Conservation (phyloP, 2,888 invertebrate species). For the Cephus runcator region DNA sequence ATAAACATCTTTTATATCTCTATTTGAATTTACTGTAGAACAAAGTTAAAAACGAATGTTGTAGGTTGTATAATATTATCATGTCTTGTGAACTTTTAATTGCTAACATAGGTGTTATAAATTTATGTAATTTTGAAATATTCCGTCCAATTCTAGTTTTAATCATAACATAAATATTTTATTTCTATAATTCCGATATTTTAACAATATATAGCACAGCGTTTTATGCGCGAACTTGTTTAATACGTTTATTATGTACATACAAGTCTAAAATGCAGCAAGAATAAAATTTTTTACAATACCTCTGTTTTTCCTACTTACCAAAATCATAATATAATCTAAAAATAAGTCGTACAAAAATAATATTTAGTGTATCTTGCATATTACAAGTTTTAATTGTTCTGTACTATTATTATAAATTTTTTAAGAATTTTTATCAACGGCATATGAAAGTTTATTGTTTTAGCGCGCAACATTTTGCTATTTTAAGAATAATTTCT, state of each 20-base stretch:
- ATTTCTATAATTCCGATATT: background rate
- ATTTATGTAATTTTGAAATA: slow-evolving; percentile 1
- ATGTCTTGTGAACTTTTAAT: background rate
- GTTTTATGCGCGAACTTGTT: background rate
- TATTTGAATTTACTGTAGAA: background rate
- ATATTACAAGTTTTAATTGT: slow-evolving; percentile 1
- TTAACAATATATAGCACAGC: background rate
- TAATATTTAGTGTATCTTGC: slow-evolving; percentile 9
- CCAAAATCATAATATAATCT: background rate
- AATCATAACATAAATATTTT: background rate
- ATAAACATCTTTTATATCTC: background rate
- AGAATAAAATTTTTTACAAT: background rate
- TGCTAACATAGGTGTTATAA: background rate
- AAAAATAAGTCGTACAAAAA: slow-evolving; percentile 8
- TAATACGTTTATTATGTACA: background rate
- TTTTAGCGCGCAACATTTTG: too few relatives aligned
- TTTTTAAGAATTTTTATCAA: too few relatives aligned
- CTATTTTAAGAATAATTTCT: too few relatives aligned
- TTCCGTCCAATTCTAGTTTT: slow-evolving; percentile 15
- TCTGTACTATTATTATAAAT: too few relatives aligned
- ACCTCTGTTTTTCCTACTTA: background rate
- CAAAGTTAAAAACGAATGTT: background rate
- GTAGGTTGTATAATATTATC: background rate
- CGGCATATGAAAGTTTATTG: too few relatives aligned
- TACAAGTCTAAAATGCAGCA: slow-evolving; percentile 2